These are phyloP conservation scores for Microctenopoma stevenorrisi DNA, from an alignment of 2,797 vertebrate species.

Conservation along the genomic window DNA sequence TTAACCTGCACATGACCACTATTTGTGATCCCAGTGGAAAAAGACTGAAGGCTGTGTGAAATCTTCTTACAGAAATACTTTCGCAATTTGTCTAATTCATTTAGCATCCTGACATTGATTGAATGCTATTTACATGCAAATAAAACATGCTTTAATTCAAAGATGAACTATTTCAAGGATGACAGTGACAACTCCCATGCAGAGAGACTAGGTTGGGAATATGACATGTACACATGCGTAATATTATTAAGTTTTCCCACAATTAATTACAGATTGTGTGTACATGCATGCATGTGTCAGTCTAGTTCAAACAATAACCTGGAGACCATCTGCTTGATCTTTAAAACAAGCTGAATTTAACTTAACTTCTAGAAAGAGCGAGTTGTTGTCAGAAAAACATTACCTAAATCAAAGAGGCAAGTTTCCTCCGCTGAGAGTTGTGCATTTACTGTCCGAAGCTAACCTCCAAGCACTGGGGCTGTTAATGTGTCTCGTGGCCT, in stretches of 20 bases:
- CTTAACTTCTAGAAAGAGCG: not conserved
- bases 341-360: slow-evolving; percentile 18
- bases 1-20: slow-evolving; percentile 13
- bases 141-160: not conserved
- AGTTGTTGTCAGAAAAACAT: slow-evolving; percentile 25
- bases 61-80: not conserved
- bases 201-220: slow-evolving; percentile 39
- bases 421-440: slow-evolving; percentile 8
- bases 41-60: not conserved
- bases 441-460: slow-evolving; percentile 22
- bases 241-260: slow-evolving; percentile 50
- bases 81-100: not conserved
- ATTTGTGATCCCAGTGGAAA: not conserved
- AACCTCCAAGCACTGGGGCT: slow-evolving; percentile 15
- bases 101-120: not conserved
- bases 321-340: slow-evolving; percentile 26
- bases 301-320: not conserved
- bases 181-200: not conserved
- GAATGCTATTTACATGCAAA: not conserved
- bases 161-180: slow-evolving; percentile 4
- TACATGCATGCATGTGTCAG: too few relatives aligned
- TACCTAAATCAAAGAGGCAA: slow-evolving; percentile 5
- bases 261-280: slow-evolving; percentile 38
- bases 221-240: slow-evolving; percentile 12
- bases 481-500: slow-evolving; percentile 42